These are phyloP conservation scores for Phrixothrix hirtus DNA, from an alignment of 2,888 invertebrate species.

Conservation along the genomic window DNA sequence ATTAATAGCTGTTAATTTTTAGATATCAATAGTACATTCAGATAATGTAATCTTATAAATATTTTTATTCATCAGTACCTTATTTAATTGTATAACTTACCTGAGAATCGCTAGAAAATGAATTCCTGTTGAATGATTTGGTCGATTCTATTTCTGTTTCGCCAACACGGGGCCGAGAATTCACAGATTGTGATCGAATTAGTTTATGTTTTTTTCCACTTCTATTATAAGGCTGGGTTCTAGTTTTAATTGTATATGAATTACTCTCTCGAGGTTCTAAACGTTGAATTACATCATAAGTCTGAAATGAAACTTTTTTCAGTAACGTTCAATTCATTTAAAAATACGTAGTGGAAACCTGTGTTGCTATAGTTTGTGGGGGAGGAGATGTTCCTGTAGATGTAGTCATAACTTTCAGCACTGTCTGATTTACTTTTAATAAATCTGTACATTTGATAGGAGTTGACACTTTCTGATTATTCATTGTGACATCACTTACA, in stretches of 20 bases:
- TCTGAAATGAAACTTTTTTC: slow-evolving; percentile 52
- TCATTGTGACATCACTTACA: slow-evolving; percentile 25
- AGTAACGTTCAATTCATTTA: background rate
- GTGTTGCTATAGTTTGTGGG: slow-evolving; percentile 85
- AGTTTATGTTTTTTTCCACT: slow-evolving; percentile 43
- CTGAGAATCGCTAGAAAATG: slow-evolving; percentile 51
- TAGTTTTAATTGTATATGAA: slow-evolving; percentile 29
- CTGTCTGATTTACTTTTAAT: slow-evolving; percentile 51
- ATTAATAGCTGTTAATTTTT: too few species aligned
- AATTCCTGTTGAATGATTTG: slow-evolving; percentile 67
- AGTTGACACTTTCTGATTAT: slow-evolving; percentile 58
- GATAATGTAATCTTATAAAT: background rate
- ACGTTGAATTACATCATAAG: slow-evolving; percentile 55
- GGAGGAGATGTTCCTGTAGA: slow-evolving; percentile 83
- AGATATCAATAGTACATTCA: background rate
- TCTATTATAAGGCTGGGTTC: slow-evolving; percentile 42
- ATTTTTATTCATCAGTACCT: too few species aligned
- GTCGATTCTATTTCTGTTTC: slow-evolving; percentile 56
- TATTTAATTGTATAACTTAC: too few species aligned
- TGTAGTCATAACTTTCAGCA: slow-evolving; percentile 27
- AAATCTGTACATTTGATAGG: slow-evolving; percentile 69
- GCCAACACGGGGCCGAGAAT: slow-evolving; percentile 41
- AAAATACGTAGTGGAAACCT: slow-evolving; percentile 54
- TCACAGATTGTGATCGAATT: slow-evolving; percentile 50
- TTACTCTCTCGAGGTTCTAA: slow-evolving; percentile 16